phyloP scores from a whole-genome alignment of 2,797 vertebrate species.

The Micrastur ruficollis region DNA sequence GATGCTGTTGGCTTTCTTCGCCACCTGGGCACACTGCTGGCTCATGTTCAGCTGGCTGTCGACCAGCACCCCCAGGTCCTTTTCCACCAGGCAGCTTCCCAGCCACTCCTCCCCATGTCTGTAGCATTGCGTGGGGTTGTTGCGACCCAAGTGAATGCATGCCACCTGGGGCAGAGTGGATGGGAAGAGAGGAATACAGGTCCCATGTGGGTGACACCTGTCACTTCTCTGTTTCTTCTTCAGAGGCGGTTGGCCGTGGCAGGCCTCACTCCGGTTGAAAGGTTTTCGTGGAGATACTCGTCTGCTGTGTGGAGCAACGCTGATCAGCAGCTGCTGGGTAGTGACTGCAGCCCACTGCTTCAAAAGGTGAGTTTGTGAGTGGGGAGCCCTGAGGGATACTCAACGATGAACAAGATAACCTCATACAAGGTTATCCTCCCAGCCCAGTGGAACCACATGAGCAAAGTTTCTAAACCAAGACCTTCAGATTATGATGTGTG shows the following conservation, averaged over 20 bases:
- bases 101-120: no score
- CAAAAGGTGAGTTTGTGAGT: conserved; percentile 79
- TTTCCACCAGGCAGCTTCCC: no score
- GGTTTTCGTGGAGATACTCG: conserved; percentile 82
- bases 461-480: neutral
- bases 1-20: no score
- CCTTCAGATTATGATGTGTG: neutral
- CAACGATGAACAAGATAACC: neutral
- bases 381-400: fast-evolving
- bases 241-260: conserved; percentile 90
- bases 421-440: neutral
- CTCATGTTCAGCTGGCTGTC: no score
- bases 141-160: neutral
- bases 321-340: conserved; percentile 87
- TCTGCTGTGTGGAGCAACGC: conserved; percentile 84
- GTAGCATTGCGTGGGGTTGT: no score
- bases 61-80: no score
- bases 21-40: no score
- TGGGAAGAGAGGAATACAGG: neutral
- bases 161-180: neutral
- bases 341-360: conserved; percentile 91
- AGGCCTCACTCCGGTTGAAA: conserved; percentile 85
- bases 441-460: neutral
- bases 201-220: neutral
- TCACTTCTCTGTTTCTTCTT: neutral